phyloP scores from a whole-genome alignment of 2,113 vertebrate species.

The Calypte anna region DNA sequence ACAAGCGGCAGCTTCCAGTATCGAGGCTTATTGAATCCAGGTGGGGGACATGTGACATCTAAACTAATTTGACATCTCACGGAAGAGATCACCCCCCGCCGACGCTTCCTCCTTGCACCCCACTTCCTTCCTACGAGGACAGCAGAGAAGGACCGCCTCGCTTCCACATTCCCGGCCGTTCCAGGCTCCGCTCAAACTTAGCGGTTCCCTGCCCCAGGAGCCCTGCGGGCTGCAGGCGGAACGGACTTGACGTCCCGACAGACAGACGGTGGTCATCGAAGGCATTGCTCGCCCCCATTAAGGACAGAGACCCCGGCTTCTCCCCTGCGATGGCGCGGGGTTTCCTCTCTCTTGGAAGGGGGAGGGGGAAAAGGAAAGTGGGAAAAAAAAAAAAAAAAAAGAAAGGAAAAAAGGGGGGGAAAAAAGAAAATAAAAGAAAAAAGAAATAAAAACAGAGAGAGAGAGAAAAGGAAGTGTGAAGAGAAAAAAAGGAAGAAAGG shows the following conservation, averaged over 20 bases:
- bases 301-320: background rate
- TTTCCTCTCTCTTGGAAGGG: background rate
- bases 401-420: no score
- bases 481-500: background rate
- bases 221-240: background rate
- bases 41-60: background rate
- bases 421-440: background rate
- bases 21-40: fast-evolving
- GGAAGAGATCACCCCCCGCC: background rate
- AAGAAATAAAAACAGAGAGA: background rate
- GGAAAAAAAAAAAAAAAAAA: no score
- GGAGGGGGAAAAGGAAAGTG: no score
- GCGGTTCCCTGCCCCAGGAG: background rate
- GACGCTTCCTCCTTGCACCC: background rate
- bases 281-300: fast-evolving
- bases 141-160: background rate
- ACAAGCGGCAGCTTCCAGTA: background rate
- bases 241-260: background rate
- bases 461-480: no score
- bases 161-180: fast-evolving
- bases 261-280: background rate
- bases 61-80: background rate
- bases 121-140: background rate
- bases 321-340: fast-evolving
- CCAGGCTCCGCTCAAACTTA: background rate